Conservation (phyloP, 37 sponge, comb jelly and placozoan species). For the Beroe forskalii region DNA sequence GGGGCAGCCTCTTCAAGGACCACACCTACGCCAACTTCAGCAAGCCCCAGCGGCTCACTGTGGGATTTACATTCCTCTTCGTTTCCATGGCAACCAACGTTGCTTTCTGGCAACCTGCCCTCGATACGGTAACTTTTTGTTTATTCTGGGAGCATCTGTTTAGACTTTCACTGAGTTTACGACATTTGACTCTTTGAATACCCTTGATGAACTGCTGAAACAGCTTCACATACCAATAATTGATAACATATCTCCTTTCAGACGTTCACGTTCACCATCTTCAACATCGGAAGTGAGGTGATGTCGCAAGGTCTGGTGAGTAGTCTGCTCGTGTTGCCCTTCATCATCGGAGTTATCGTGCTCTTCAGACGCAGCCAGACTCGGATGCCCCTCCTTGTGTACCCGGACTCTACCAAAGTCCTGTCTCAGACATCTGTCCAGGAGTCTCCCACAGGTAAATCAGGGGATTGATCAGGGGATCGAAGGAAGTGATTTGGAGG, state of each 20-base stretch:
- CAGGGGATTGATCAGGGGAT: too few species aligned
- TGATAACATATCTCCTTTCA: too few species aligned
- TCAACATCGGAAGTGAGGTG: conserved; percentile 45
- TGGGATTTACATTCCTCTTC: conserved; percentile 34
- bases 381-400: conserved; percentile 13
- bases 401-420: conserved; percentile 43
- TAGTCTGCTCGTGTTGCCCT: neutral
- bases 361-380: conserved; percentile 24
- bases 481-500: too few species aligned
- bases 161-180: too few species aligned
- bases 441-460: neutral
- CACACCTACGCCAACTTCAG: conserved; percentile 58
- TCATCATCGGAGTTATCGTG: neutral
- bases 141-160: too few species aligned
- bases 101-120: conserved; percentile 26
- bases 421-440: conserved; percentile 8
- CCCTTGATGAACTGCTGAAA: too few species aligned
- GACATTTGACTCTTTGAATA: too few species aligned
- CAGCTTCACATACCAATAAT: too few species aligned
- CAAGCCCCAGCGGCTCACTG: conserved; percentile 36
- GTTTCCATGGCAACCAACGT: conserved; percentile 53
- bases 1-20: conserved; percentile 57
- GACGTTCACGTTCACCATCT: conserved; percentile 56
- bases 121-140: conserved; percentile 59
- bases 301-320: neutral